A percentile compares a stretch with the other conserved stretches of the same genome.
Conservation (phyloP, 1,140 invertebrate species). For the Cryptotermes secundus region DNA sequence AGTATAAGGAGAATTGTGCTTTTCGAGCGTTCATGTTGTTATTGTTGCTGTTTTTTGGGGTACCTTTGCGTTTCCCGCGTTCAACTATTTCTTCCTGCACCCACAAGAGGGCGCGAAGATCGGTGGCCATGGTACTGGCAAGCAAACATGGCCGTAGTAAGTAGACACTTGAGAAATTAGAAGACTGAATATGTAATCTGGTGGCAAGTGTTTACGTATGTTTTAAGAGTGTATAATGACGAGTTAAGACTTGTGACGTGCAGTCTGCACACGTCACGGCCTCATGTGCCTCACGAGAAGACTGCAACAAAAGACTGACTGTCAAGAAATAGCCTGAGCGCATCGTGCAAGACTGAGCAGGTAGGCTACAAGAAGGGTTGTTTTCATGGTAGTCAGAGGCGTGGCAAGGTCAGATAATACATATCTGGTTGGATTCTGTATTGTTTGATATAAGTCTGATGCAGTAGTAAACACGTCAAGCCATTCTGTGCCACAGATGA, state of each 20-base stretch:
- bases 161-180: conserved; percentile 10
- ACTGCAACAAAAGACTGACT: conserved; percentile 35
- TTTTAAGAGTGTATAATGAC: conserved; percentile 28
- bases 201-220: conserved; percentile 24
- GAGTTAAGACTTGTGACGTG: conserved; percentile 34
- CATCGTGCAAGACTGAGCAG: conserved; percentile 32
- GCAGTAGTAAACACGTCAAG: background rate
- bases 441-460: background rate
- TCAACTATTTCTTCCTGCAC: background rate
- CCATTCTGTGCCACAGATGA: background rate
- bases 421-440: background rate
- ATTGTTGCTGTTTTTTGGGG: too few relatives aligned
- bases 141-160: conserved; percentile 30
- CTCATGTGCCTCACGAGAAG: conserved; percentile 35
- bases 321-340: conserved; percentile 16
- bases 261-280: conserved; percentile 33
- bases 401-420: background rate
- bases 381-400: conserved; percentile 17
- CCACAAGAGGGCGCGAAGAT: background rate
- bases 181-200: conserved; percentile 33
- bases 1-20: too few relatives aligned
- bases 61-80: background rate
- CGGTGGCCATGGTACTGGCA: background rate
- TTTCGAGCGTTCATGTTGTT: too few relatives aligned
- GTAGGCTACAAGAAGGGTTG: conserved; percentile 26